Conservation (phyloP, 2,113 vertebrate genomes). For the Cheirogaleus medius region DNA sequence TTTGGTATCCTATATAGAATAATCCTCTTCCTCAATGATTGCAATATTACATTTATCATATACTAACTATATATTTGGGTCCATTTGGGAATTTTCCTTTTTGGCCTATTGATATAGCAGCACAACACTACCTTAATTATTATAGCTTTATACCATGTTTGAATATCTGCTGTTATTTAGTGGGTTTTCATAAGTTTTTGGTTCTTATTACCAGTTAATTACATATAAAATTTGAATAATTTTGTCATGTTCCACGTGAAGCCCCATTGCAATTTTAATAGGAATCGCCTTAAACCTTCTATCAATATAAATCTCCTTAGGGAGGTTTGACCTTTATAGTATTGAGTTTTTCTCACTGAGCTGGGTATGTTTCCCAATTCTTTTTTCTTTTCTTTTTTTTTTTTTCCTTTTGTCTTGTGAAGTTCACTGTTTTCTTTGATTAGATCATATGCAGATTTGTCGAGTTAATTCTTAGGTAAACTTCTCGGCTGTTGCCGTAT, state of each 20-base stretch:
- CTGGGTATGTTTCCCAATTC: too few species aligned
- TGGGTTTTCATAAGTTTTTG: background rate
- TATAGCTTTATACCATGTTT: background rate
- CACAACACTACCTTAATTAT: too few species aligned
- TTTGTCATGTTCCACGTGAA: background rate
- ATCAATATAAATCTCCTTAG: background rate
- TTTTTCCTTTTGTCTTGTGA: background rate
- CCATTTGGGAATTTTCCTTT: background rate
- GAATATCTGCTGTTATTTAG: background rate
- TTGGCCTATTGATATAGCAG: background rate
- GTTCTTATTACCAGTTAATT: background rate
- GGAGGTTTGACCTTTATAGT: background rate
- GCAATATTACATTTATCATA: background rate
- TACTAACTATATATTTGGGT: background rate
- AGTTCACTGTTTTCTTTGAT: background rate
- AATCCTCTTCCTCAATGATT: background rate
- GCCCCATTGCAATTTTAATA: background rate
- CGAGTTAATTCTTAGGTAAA: background rate
- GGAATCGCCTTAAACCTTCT: background rate
- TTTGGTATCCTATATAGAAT: background rate
- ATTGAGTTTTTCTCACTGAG: background rate
- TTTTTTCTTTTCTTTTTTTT: too few species aligned
- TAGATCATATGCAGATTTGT: background rate
- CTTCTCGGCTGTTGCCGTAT: background rate
- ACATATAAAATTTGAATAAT: background rate